Evolutionary conservation across 2,113 vertebrate species (phyloP).

Genomic region (Microtus montanus): DNA sequence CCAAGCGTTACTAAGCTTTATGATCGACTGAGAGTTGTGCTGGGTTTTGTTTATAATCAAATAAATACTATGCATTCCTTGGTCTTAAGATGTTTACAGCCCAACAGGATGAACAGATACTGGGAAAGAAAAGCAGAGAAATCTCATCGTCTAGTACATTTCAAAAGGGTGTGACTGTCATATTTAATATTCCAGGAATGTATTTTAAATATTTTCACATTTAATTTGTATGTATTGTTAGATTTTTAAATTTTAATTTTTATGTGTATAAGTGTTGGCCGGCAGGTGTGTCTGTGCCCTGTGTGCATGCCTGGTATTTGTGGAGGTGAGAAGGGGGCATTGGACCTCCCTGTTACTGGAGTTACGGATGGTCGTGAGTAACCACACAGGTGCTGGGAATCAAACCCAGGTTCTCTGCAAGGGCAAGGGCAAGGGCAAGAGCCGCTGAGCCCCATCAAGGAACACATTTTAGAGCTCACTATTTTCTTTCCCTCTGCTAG

Average conservation of each 20-base stretch:
- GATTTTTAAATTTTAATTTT: neutral
- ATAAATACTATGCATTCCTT: neutral
- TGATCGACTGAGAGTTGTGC: neutral
- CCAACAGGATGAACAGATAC: neutral
- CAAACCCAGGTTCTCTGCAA: neutral
- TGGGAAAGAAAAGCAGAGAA: neutral
- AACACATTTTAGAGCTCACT: neutral
- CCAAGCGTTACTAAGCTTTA: conserved; percentile 27
- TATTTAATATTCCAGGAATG: neutral
- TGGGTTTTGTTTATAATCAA: neutral
- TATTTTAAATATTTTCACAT: neutral
- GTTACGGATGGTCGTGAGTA: neutral
- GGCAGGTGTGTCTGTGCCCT: neutral
- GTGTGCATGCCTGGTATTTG: neutral
- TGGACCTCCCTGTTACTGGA: neutral
- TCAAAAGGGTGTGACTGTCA: neutral
- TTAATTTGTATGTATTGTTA: too few relatives aligned
- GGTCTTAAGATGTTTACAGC: neutral
- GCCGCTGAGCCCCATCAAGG: neutral
- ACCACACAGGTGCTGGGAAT: neutral
- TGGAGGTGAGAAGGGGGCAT: neutral
- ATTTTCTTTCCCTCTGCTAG: neutral
- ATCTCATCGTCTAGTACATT: neutral
- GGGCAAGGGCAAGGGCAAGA: neutral
- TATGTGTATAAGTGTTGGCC: neutral